A percentile compares a stretch with the other conserved stretches of the same genome.
phyloP scores from a whole-genome alignment of 1,140 invertebrate species.

The Drosophila pectinifera region DNA sequence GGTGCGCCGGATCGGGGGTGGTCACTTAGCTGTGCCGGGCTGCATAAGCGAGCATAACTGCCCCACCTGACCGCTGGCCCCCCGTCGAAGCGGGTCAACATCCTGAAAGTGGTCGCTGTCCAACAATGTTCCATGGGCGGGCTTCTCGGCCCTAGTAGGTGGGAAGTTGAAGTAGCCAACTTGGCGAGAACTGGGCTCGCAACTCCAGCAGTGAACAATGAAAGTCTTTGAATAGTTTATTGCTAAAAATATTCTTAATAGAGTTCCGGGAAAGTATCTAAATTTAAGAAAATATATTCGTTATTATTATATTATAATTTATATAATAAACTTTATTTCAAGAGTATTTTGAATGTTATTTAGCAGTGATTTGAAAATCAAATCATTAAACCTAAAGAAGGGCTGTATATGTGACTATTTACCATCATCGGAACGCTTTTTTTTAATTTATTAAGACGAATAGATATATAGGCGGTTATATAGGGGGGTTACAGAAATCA shows the following conservation, averaged over 20 bases:
- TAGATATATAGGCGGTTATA: too few species aligned
- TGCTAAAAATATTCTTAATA: not conserved
- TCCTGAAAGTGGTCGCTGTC: conserved; percentile 63
- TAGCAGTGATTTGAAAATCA: too few species aligned
- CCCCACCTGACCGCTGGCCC: not conserved
- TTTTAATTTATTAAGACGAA: too few species aligned
- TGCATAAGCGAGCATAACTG: conserved; percentile 61
- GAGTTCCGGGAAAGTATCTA: too few species aligned
- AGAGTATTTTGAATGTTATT: too few species aligned
- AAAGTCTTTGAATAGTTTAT: not conserved
- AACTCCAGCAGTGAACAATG: not conserved
- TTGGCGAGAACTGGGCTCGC: not conserved
- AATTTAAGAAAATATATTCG: too few species aligned
- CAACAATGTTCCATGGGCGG: conserved; percentile 36
- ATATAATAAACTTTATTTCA: too few species aligned
- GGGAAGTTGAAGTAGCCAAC: conserved; percentile 11
- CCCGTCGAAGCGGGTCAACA: conserved; percentile 60
- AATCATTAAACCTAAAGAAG: too few species aligned
- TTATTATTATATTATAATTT: too few species aligned
- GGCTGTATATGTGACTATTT: too few species aligned
- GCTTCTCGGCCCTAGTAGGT: conserved; percentile 31
- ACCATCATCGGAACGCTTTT: too few species aligned
- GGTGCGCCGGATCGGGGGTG: conserved; percentile 7
- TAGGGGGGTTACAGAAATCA: too few species aligned
- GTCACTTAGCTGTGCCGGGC: conserved; percentile 25